Base-by-base conservation (phyloP, 2,113 vertebrate genomes). In the Gila orcuttii region DNA sequence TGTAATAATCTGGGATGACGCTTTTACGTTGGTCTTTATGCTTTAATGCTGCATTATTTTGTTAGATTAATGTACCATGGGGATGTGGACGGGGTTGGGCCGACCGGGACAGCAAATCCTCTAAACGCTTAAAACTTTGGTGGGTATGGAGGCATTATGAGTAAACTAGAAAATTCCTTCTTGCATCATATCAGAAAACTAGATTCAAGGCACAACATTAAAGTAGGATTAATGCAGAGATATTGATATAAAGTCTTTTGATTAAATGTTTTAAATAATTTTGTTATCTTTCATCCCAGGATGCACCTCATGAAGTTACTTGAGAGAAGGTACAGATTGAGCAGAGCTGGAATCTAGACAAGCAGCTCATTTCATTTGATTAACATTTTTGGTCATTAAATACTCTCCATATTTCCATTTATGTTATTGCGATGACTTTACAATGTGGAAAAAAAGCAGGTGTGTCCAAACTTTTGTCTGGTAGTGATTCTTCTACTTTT, bases 41-140 rank as follows among this genome's bases (percentile, higher is more conserved):
- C 50, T 73, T 87, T 79, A 85, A 76, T 88, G 78, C 78, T 69
- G 83, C 83, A 89, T 89, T 87, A 87, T 87, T 87, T 83, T 85
- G 91, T 87, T 88, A 86, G 80, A 82, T 71, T 90, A 89, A 91
- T 91, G 88, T 64, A 33, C 3, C 25, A 31, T 15, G 66, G 31
- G 19, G 28, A 69, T 6, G 31, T 15, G 66, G 66, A 68, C 2
- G 2, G 25, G 60, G n/a, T n/a, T 3, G 23, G 60, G 25, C 2
- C 21, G 55, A 0, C 0, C 7, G 57, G 59, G 76, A 11, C 71
- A 28, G 71, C 42, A 90, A 84, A 90, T 88, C 86, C 89, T 81
- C 55, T 60, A 47, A 83, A 89, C 75, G 59, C 47, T 23, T 83
- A 42, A 42, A 73, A n/a, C 21, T 42, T 9, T 42, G 36, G 10